A percentile compares a stretch with the other conserved stretches of the same genome.
Conservation (phyloP, 2,888 invertebrate species). For the Aethes cnicana region DNA sequence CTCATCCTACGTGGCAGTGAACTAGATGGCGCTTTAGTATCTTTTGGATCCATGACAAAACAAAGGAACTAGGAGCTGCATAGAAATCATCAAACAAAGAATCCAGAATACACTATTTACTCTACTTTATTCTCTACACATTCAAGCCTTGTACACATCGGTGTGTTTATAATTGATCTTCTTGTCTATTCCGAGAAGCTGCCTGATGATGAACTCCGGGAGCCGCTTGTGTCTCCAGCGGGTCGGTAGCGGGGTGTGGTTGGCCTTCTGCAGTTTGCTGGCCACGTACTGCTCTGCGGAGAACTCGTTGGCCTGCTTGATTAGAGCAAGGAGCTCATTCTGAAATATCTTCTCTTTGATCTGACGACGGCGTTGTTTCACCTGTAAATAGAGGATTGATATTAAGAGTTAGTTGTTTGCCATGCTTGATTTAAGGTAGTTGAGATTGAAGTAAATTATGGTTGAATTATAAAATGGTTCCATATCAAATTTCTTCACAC, state of each 20-base stretch:
- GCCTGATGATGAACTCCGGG: slow-evolving; percentile 85
- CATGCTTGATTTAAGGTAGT: too few relatives aligned
- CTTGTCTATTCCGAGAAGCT: slow-evolving; percentile 85
- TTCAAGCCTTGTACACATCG: slow-evolving; percentile 70
- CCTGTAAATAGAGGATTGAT: too few relatives aligned
- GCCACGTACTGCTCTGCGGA: slow-evolving; percentile 88
- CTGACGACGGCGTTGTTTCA: slow-evolving; percentile 86
- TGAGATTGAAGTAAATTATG: too few relatives aligned
- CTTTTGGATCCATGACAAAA: too few relatives aligned
- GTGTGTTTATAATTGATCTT: slow-evolving; percentile 75
- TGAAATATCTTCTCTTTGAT: slow-evolving; percentile 91
- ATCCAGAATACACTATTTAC: not conserved
- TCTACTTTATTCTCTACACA: slow-evolving; percentile 19
- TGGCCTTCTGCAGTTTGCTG: slow-evolving; percentile 83
- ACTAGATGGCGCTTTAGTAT: too few relatives aligned
- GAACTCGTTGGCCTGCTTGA: slow-evolving; percentile 88
- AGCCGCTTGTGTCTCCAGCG: slow-evolving; percentile 84
- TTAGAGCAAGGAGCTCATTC: slow-evolving; percentile 84
- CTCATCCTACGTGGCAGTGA: too few relatives aligned
- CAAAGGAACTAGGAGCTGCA: too few relatives aligned
- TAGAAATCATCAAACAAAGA: not conserved
- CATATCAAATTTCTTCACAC: too few relatives aligned
- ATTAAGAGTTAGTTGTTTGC: too few relatives aligned
- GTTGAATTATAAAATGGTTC: too few relatives aligned
- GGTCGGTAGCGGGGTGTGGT: slow-evolving; percentile 82